Conservation (phyloP, 2,797 vertebrate species). For the Onychomys torridus region DNA sequence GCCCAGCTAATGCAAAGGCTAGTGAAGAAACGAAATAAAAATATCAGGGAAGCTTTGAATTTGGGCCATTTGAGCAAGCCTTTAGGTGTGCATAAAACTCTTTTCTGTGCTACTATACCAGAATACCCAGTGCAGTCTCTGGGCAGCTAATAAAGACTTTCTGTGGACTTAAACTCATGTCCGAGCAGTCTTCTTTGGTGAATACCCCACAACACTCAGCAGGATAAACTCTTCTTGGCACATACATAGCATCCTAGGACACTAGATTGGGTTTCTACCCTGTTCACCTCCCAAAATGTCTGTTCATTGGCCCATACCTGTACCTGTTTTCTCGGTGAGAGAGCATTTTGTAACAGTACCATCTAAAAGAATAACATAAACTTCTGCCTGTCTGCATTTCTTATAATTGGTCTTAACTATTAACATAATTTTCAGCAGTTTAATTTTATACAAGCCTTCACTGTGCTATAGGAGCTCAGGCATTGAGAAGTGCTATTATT, state of each 20-base stretch:
- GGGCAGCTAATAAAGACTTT: not conserved
- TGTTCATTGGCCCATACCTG: not conserved
- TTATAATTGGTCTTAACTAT: not conserved
- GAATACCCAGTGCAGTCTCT: not conserved
- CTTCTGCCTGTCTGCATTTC: not conserved
- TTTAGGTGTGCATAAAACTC: not conserved
- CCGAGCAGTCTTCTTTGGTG: not conserved
- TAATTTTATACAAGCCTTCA: not conserved
- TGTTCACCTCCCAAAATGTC: not conserved
- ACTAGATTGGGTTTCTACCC: not conserved
- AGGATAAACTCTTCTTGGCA: not conserved
- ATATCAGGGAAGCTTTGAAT: not conserved
- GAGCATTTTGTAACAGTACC: not conserved
- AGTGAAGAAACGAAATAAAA: not conserved
- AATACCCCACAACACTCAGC: not conserved
- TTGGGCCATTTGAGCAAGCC: not conserved
- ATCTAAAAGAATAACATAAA: not conserved
- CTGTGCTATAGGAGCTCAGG: not conserved
- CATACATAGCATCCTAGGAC: not conserved
- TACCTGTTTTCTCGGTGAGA: not conserved
- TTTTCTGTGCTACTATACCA: not conserved
- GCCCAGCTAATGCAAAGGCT: not conserved
- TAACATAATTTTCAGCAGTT: constrained; percentile 1
- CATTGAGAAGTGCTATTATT: not conserved
- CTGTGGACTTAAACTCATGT: not conserved